Percentiles rank a stretch among this genome's conserved stretches.
phyloP scores from a whole-genome alignment of 2,888 invertebrate species.

The Tuta absoluta region DNA sequence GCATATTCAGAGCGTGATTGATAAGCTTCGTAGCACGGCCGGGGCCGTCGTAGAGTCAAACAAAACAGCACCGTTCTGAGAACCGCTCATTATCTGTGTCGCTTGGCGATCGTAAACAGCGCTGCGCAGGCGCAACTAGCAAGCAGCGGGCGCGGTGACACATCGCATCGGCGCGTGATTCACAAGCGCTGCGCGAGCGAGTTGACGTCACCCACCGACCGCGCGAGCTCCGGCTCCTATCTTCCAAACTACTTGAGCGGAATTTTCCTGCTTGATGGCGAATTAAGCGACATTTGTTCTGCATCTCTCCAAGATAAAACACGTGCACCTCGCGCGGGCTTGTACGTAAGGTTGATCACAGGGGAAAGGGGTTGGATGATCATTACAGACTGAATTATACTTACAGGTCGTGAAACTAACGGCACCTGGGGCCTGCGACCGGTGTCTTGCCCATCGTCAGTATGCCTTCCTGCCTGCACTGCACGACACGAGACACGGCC shows the following conservation, averaged over 20 bases:
- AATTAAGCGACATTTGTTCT: not conserved
- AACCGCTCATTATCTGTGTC: conserved; percentile 52
- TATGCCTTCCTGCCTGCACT: too few species aligned
- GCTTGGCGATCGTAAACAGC: conserved; percentile 54
- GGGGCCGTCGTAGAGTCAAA: conserved; percentile 37
- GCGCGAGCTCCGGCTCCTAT: conserved; percentile 59
- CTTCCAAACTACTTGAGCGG: conserved; percentile 40
- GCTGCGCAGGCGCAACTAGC: conserved; percentile 33
- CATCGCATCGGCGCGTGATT: conserved; percentile 66
- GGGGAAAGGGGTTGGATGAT: too few species aligned
- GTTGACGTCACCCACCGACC: conserved; percentile 63
- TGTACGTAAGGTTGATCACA: too few species aligned
- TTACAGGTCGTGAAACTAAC: too few species aligned
- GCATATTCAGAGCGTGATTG: conserved; percentile 28
- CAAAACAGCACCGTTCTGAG: conserved; percentile 52
- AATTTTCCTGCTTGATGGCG: conserved; percentile 35
- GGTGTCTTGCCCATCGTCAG: too few species aligned
- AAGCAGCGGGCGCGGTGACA: conserved; percentile 56
- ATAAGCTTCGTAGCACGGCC: conserved; percentile 29
- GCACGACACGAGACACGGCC: too few species aligned
- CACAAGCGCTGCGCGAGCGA: conserved; percentile 62
- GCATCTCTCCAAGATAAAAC: too few species aligned
- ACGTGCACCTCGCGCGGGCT: too few species aligned
- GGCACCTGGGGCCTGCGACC: too few species aligned
- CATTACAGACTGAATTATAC: too few species aligned